Percentiles rank a stretch among this genome's conserved stretches.
These are phyloP conservation scores for Pygocentrus nattereri DNA, from an alignment of 2,797 vertebrate genomes.

Conservation along the genomic window DNA sequence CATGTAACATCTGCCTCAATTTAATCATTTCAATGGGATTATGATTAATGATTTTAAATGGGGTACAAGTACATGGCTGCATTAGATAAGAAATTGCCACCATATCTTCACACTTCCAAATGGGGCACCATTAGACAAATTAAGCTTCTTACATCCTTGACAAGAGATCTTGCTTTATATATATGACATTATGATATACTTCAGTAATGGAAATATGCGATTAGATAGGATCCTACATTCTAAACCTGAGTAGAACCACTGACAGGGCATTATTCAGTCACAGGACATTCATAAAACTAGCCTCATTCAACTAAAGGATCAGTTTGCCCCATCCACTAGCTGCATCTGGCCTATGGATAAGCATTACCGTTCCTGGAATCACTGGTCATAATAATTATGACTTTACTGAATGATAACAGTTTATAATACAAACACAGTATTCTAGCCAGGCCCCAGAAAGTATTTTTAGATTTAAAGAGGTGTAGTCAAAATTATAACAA, in stretches of 20 bases:
- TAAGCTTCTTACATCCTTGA: background rate
- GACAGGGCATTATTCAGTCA: background rate
- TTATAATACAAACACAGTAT: too few species aligned
- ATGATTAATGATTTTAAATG: slow-evolving; percentile 34
- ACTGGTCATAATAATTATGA: too few species aligned
- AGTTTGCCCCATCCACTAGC: background rate
- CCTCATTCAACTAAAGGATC: too few species aligned
- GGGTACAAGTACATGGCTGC: background rate
- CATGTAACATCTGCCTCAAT: slow-evolving; percentile 38
- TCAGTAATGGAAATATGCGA: background rate
- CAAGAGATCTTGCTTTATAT: slow-evolving; percentile 8
- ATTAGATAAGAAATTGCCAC: slow-evolving; percentile 15
- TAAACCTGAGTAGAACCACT: background rate
- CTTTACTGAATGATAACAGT: too few species aligned
- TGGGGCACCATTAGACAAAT: background rate
- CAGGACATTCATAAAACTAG: background rate
- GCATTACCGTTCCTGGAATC: too few species aligned
- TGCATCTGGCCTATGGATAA: background rate
- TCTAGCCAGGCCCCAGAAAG: too few species aligned
- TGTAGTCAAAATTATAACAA: too few species aligned
- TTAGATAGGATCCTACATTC: background rate
- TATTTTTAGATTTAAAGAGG: too few species aligned
- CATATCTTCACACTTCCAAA: background rate
- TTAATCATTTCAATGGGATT: slow-evolving; percentile 36
- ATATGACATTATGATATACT: slow-evolving; percentile 4